Conservation (phyloP, 1,140 invertebrate genomes). For the Drosophila burlai region DNA sequence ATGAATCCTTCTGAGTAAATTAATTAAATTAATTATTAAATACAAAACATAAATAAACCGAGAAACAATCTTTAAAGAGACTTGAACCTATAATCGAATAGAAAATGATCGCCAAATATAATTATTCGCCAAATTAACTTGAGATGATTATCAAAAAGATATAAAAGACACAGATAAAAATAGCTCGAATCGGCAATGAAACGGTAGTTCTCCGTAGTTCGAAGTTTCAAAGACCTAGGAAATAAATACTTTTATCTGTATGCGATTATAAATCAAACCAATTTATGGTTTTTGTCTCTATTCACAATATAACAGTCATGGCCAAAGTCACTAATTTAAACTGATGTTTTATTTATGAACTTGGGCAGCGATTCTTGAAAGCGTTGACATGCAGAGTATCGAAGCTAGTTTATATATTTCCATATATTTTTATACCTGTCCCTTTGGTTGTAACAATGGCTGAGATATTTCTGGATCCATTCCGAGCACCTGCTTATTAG, state of each 20-base stretch:
- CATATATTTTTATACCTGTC: neutral
- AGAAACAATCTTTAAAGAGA: neutral
- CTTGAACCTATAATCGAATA: neutral
- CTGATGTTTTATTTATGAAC: conserved; percentile 44
- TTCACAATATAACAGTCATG: conserved; percentile 37
- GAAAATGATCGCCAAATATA: neutral
- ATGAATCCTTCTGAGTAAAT: too few relatives aligned
- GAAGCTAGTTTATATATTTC: conserved; percentile 4
- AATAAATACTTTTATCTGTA: conserved; percentile 4
- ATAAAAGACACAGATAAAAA: conserved; percentile 15
- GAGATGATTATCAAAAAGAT: conserved; percentile 10
- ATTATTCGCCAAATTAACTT: conserved; percentile 13
- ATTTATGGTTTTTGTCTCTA: conserved; percentile 36
- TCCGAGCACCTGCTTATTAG: conserved; percentile 36
- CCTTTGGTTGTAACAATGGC: conserved; percentile 11
- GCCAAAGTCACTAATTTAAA: conserved; percentile 54
- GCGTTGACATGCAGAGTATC: conserved; percentile 29
- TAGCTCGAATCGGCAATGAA: conserved; percentile 25
- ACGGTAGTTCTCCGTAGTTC: conserved; percentile 27
- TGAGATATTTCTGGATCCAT: conserved; percentile 30
- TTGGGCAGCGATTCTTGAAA: conserved; percentile 19
- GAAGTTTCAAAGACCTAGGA: conserved; percentile 7
- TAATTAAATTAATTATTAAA: too few relatives aligned
- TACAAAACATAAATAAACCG: neutral
- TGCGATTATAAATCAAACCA: conserved; percentile 42